A percentile compares a stretch with the other conserved stretches of the same genome.
phyloP scores from a whole-genome alignment of 1,140 invertebrate species.

The Chironomus tepperi region DNA sequence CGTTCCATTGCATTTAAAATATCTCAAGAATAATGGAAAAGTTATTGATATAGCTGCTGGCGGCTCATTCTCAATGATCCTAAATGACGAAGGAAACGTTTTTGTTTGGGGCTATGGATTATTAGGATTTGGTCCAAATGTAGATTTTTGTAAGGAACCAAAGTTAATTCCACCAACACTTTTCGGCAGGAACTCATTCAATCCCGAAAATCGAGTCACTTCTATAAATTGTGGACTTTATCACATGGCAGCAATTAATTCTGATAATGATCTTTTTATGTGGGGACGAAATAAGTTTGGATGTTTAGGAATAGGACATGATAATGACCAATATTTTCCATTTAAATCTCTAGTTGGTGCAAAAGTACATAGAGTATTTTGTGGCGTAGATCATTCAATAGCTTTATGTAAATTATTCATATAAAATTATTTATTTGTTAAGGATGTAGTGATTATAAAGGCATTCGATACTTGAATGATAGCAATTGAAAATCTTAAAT shows the following conservation, averaged over 20 bases:
- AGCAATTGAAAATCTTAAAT: too few species aligned
- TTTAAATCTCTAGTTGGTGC: conserved; percentile 71
- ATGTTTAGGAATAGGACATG: conserved; percentile 70
- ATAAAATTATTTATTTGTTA: conserved; percentile 34
- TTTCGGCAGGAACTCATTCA: conserved; percentile 79
- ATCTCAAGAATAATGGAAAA: conserved; percentile 56
- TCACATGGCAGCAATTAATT: conserved; percentile 72
- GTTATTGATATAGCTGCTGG: conserved; percentile 75
- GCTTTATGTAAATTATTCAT: conserved; percentile 65
- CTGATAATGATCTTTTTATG: conserved; percentile 70
- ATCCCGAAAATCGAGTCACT: conserved; percentile 53
- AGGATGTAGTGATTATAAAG: too few species aligned
- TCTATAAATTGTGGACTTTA: conserved; percentile 65
- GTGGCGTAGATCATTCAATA: conserved; percentile 79
- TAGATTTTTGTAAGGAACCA: conserved; percentile 54
- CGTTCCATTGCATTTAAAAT: conserved; percentile 56
- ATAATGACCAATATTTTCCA: conserved; percentile 79
- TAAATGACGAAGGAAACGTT: conserved; percentile 75
- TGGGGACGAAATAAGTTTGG: conserved; percentile 84
- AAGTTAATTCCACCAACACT: conserved; percentile 63
- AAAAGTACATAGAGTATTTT: conserved; percentile 58
- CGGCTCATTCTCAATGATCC: conserved; percentile 74
- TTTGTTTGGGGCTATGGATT: conserved; percentile 92
- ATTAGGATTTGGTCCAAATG: conserved; percentile 76
- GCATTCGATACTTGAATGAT: too few species aligned